Percentiles rank a stretch among this genome's conserved stretches.
Conservation (phyloP, 2,113 vertebrate genomes). For the Cephalopterus ornatus region DNA sequence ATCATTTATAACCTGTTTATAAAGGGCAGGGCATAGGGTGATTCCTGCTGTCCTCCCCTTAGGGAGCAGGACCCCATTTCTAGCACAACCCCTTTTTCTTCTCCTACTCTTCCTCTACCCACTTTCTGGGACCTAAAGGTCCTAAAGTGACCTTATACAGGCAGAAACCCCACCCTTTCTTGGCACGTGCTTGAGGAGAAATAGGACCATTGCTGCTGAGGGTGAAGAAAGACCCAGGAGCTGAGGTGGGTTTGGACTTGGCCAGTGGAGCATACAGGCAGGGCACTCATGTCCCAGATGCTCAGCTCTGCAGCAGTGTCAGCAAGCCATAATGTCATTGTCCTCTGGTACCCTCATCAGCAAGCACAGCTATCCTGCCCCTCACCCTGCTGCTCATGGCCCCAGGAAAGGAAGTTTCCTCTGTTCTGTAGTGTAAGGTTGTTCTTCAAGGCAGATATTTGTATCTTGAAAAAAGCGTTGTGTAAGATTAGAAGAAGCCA, state of each 20-base stretch:
- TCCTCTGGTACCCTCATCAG: background rate
- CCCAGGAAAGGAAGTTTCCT: background rate
- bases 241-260: background rate
- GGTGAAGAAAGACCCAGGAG: background rate
- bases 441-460: background rate
- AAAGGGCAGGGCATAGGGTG: background rate
- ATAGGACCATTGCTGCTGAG: background rate
- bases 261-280: rapidly evolving
- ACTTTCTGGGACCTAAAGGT: background rate
- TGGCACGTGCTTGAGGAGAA: background rate
- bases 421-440: background rate
- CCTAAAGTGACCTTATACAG: background rate
- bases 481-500: background rate
- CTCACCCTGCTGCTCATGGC: background rate
- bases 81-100: background rate
- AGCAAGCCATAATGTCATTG: background rate
- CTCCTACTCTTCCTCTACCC: rapidly evolving
- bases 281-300: rapidly evolving
- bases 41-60: background rate
- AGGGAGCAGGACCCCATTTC: background rate
- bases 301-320: background rate
- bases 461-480: background rate
- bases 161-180: background rate
- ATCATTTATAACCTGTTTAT: background rate
- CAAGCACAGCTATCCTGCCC: background rate